Evolutionary conservation across 35 echinoderm and acorn worm species (phyloP).

Genomic region (Anneissia japonica): DNA sequence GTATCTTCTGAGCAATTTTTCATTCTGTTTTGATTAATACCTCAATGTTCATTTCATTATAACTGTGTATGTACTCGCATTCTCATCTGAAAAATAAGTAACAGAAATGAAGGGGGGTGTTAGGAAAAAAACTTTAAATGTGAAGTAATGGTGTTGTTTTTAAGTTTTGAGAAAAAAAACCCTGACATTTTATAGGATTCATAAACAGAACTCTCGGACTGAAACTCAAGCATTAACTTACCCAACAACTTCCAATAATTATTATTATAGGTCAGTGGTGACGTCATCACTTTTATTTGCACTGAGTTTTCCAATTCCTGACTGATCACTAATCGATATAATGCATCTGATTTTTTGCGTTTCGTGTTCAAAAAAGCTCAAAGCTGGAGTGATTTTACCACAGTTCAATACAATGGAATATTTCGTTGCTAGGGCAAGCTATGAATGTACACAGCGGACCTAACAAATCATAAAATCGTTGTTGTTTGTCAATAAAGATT

Average conservation of each 20-base stretch:
- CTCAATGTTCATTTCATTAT: conserved; percentile 45
- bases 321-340: no score
- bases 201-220: no score
- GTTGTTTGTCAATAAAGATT: neutral
- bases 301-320: no score
- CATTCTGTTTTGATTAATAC: no score
- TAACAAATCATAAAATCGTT: neutral
- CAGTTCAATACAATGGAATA: neutral
- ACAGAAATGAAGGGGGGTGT: neutral
- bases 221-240: no score
- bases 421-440: neutral
- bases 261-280: no score
- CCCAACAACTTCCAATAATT: no score
- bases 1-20: no score
- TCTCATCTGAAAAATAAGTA: conserved; percentile 27
- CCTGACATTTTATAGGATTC: neutral
- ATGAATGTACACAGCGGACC: neutral
- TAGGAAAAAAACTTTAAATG: neutral
- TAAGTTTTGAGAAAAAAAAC: no score
- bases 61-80: conserved; percentile 50
- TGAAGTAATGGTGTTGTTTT: neutral
- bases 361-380: neutral
- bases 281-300: no score
- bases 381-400: neutral
- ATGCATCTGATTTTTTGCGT: neutral